A percentile compares a stretch with the other conserved stretches of the same genome.
phyloP scores from a whole-genome alignment of 2,113 vertebrate genomes.

The Crocuta crocuta region DNA sequence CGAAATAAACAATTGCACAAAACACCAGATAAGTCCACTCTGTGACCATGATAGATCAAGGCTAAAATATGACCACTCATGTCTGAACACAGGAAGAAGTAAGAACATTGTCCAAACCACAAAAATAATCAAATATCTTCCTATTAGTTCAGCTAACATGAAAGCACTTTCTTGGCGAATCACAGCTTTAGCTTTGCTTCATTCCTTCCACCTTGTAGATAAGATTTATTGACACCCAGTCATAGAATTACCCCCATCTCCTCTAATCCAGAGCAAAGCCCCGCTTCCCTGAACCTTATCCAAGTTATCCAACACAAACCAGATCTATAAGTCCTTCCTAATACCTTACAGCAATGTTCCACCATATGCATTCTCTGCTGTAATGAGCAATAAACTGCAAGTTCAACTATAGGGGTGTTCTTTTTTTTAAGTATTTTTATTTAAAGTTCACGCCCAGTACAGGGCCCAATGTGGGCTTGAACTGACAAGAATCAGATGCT shows the following conservation, averaged over 20 bases:
- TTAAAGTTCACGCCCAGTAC: too few species aligned
- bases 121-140: neutral
- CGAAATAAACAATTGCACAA: constrained; percentile 7
- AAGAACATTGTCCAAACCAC: neutral
- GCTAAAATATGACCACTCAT: neutral
- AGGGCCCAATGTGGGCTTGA: too few species aligned
- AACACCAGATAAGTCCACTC: constrained; percentile 14
- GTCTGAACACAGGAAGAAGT: neutral
- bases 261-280: constrained; percentile 26
- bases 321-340: neutral
- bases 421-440: neutral
- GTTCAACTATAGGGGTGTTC: neutral
- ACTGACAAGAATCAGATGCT: too few species aligned
- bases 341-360: neutral
- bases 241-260: neutral
- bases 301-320: neutral
- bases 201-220: neutral
- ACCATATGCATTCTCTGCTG: neutral
- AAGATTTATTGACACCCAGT: neutral
- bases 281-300: neutral
- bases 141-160: neutral
- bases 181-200: neutral
- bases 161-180: neutral
- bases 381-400: neutral
- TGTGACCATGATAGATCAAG: neutral